Evolutionary conservation across 1,140 invertebrate genomes (phyloP).

Genomic region (Sesamia nonagrioides): DNA sequence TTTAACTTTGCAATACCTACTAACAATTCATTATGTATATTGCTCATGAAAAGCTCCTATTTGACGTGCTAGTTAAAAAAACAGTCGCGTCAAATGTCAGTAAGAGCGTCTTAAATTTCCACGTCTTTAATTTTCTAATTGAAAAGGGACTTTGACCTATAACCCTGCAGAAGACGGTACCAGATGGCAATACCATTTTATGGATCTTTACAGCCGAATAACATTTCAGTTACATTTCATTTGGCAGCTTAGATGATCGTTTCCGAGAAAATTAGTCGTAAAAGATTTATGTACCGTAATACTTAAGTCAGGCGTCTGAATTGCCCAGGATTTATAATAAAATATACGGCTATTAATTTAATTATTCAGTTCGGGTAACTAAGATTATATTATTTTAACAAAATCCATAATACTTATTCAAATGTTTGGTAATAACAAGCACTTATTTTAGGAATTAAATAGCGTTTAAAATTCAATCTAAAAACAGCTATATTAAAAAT

Average conservation of each 20-base stretch:
- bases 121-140: neutral
- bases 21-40: no score
- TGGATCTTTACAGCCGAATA: neutral
- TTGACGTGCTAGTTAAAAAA: no score
- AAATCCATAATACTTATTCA: no score
- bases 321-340: neutral
- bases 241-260: neutral
- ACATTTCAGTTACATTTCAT: neutral
- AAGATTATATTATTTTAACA: neutral
- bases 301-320: neutral
- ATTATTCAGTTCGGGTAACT: neutral
- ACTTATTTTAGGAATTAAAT: no score
- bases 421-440: no score
- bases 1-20: no score
- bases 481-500: no score
- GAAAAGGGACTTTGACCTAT: conserved; percentile 9
- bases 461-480: no score
- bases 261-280: neutral
- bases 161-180: neutral
- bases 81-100: no score
- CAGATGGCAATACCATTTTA: neutral
- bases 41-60: no score
- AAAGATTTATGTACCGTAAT: neutral
- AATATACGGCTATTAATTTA: neutral
- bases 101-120: neutral